phyloP scores from a whole-genome alignment of 2,797 vertebrate species.

The Delichon dasypus region DNA sequence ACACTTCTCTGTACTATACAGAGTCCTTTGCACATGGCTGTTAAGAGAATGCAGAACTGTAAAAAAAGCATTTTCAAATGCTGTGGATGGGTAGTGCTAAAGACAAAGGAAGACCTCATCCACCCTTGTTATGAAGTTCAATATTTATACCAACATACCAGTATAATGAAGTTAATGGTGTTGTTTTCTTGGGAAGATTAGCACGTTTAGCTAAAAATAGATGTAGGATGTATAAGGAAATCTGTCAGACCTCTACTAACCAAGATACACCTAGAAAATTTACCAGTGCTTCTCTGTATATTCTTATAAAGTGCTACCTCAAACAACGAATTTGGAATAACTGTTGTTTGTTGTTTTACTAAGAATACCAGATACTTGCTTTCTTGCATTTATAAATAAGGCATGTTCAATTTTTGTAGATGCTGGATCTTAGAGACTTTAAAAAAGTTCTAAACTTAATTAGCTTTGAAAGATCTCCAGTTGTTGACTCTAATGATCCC shows the following conservation, averaged over 20 bases:
- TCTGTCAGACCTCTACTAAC: not conserved
- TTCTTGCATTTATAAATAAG: not conserved
- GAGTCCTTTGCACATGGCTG: not conserved
- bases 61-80: not conserved
- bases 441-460: not conserved
- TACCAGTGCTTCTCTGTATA: not conserved
- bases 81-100: not conserved
- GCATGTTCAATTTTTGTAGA: not conserved
- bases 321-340: not conserved
- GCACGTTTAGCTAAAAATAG: not conserved
- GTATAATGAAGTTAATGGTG: not conserved
- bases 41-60: not conserved
- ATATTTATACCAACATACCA: fast-evolving
- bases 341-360: not conserved
- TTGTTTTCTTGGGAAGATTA: not conserved
- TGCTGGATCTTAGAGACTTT: not conserved
- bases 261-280: not conserved
- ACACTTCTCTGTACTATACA: not conserved
- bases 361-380: not conserved
- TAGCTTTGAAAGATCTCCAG: not conserved
- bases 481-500: not conserved
- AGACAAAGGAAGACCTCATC: not conserved
- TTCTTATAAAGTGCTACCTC: not conserved
- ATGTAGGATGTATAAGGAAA: not conserved
- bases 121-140: not conserved